These are phyloP conservation scores for Acheta domesticus DNA, from an alignment of 2,888 invertebrate species.

Conservation along the genomic window DNA sequence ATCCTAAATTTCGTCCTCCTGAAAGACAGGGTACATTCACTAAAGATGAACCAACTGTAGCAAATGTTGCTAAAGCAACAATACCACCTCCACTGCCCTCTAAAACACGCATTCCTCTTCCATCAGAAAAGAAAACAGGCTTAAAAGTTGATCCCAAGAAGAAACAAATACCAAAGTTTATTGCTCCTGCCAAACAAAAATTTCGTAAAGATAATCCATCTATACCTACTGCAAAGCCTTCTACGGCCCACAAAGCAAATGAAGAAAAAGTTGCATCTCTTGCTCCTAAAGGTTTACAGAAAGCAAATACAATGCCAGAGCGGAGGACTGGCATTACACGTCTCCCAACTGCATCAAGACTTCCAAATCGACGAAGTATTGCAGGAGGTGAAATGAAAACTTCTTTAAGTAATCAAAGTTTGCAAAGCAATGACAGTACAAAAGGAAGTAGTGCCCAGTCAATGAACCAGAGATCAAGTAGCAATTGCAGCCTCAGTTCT, in stretches of 20 bases:
- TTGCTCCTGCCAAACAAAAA: background rate
- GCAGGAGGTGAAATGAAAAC: slow-evolving; percentile 31
- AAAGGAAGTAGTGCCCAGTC: slow-evolving; percentile 22
- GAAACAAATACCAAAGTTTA: slow-evolving; percentile 31
- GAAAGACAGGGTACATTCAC: slow-evolving; percentile 90
- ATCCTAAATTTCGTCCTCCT: slow-evolving; percentile 52
- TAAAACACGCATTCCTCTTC: slow-evolving; percentile 41
- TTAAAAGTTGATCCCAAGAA: slow-evolving; percentile 35
- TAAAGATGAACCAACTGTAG: slow-evolving; percentile 66
- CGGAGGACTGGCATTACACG: slow-evolving; percentile 31
- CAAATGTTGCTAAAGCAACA: slow-evolving; percentile 44
- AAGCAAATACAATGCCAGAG: too few relatives aligned
- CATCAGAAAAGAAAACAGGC: slow-evolving; percentile 26
- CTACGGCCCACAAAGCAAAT: slow-evolving; percentile 22
- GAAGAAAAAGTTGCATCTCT: background rate
- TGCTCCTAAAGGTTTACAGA: background rate
- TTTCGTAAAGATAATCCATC: background rate
- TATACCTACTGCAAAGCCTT: slow-evolving; percentile 34
- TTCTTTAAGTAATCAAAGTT: slow-evolving; percentile 41
- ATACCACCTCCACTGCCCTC: slow-evolving; percentile 41
- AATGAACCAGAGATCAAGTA: slow-evolving; percentile 51
- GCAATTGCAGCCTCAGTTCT: slow-evolving; percentile 59
- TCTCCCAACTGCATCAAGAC: slow-evolving; percentile 33
- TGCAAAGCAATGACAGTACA: slow-evolving; percentile 37
- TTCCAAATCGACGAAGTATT: slow-evolving; percentile 32